Evolutionary conservation across 92 coral and sea anemone genomes (phyloP), one percentile per base, ranked within the genome.

Genomic region (Zoanthus solanderi): DNA sequence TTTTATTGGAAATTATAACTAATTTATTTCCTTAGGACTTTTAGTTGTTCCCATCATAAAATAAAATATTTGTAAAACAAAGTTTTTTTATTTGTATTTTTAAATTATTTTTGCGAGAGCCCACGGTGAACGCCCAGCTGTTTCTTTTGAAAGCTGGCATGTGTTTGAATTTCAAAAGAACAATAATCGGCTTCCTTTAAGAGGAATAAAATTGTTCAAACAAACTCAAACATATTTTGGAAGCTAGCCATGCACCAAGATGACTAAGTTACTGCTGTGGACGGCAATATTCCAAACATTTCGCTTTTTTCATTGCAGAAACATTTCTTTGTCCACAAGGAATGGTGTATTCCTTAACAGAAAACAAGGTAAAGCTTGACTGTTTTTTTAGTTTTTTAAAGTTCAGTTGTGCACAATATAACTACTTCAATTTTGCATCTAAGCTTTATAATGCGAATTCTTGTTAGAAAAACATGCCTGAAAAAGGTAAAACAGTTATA

Each of bases 281-380:
- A 69, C 45, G 74, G 32, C 32, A 13, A 9, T 69, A 5, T 30
- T 76, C 65, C 42, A 18, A 11, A 23, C 28, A 23, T 50, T 76
- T 10, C 63, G 34, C 29, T 76, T 76, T 7, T 6, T 17, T 50
- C 28, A 18, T 52, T 50, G 81, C 44, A 52, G 81, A 76, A 76
- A 76, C 12, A 48, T 76, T 37, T 50, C 81, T 5, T 14, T 52
- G 6, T 76, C 81, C 37, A 30, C 75, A 5, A 76, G 82, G 29
- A 76, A 76, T 76, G 82, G 82, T 9, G 23, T 76, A 50, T 50
- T 76, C 10, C 65, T 76, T 50, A 34, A 76, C 9, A 76, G 82
- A 76, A 30, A 50, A 76, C 82, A 28, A 76, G 82, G 82, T 76
- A 76, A 2, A 32, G 16, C 2, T 76, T 67, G 42, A 37, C 10